A percentile compares a stretch with the other conserved stretches of the same genome.
Evolutionary conservation across 2,113 vertebrate genomes (phyloP).

Genomic region (Numenius arquata): DNA sequence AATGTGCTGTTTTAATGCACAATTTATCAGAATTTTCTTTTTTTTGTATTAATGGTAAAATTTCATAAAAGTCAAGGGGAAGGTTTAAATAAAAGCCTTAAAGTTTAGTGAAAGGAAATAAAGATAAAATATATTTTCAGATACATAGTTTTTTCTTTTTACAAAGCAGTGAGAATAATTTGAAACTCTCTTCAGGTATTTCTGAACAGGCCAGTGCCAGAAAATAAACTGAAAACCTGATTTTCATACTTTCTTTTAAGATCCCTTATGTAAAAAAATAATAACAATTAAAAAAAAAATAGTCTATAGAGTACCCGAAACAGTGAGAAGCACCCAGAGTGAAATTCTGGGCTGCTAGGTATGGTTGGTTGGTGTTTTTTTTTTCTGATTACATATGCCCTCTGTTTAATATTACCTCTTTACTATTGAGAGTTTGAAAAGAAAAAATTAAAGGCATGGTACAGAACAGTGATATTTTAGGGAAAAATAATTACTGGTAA

Average conservation of each 20-base stretch:
- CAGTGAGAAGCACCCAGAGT: not conserved
- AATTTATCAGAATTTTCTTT: not conserved
- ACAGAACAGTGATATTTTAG: not conserved
- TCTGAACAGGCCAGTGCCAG: not conserved
- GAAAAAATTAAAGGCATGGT: not conserved
- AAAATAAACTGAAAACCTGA: not conserved
- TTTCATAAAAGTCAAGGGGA: not conserved
- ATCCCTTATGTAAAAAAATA: not conserved
- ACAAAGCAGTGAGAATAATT: not conserved
- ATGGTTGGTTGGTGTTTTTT: not conserved
- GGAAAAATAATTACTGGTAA: not conserved
- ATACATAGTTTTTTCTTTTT: not conserved
- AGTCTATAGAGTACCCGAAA: fast-evolving
- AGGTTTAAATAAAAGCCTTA: not conserved
- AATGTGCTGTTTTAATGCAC: not conserved
- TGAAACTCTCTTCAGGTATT: not conserved
- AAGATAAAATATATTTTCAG: not conserved
- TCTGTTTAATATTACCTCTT: not conserved
- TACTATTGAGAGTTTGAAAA: not conserved
- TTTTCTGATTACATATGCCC: not conserved
- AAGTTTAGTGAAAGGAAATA: not conserved
- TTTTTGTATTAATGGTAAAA: not conserved
- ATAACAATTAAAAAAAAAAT: no score
- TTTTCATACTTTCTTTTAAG: not conserved
- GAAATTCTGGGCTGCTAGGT: not conserved